Conservation (phyloP, 2,888 invertebrate species). For the Drosophila nr. perissopoda region DNA sequence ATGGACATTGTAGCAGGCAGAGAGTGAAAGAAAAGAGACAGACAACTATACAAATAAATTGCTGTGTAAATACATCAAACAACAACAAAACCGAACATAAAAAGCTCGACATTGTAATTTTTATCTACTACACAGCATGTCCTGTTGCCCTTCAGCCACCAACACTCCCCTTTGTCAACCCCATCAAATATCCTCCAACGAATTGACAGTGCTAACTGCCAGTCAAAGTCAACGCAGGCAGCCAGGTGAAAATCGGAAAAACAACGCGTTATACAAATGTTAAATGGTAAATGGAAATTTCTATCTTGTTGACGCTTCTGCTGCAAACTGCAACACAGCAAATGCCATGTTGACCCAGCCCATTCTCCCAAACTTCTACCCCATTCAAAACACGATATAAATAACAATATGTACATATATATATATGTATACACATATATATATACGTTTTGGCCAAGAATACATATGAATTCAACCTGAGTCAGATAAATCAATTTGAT, state of each 20-base stretch:
- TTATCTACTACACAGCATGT: conserved; percentile 59
- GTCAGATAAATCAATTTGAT: conserved; percentile 15
- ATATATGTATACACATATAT: background rate
- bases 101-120: conserved; percentile 60
- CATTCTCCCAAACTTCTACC: no score
- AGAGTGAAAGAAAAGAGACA: conserved; percentile 21
- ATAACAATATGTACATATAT: conserved; percentile 9
- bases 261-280: conserved; percentile 70
- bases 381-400: conserved; percentile 8
- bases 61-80: conserved; percentile 62
- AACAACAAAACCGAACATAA: conserved; percentile 34
- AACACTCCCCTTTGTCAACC: background rate
- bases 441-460: background rate
- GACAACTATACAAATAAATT: conserved; percentile 61
- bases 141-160: conserved; percentile 8
- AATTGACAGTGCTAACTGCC: conserved; percentile 54
- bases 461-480: conserved; percentile 12
- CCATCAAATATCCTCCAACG: background rate
- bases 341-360: conserved; percentile 33
- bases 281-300: conserved; percentile 55
- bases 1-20: conserved; percentile 14
- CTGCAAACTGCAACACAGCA: conserved; percentile 29
- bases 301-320: conserved; percentile 61
- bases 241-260: conserved; percentile 68
- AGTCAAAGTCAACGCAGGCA: conserved; percentile 53